phyloP scores from a whole-genome alignment of 92 coral and sea anemone species.

The Metridium senile region DNA sequence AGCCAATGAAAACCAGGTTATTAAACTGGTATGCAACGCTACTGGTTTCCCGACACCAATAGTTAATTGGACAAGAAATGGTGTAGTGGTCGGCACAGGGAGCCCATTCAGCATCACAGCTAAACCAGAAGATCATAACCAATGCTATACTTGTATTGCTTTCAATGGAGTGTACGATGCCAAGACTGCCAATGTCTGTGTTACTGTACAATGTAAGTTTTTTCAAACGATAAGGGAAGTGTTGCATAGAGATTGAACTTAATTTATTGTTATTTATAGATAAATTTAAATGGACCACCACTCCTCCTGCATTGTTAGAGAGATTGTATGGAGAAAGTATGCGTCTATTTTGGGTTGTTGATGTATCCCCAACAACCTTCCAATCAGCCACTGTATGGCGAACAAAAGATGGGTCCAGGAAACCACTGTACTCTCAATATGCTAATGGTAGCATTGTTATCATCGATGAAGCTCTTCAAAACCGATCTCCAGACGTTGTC shows the following conservation, averaged over 20 bases:
- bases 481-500: neutral
- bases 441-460: neutral
- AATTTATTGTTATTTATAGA: neutral
- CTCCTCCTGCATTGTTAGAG: neutral
- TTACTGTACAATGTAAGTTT: constrained; percentile 33
- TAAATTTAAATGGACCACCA: neutral
- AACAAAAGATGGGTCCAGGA: neutral
- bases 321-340: neutral
- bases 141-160: constrained; percentile 20
- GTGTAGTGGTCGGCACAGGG: constrained; percentile 11
- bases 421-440: neutral
- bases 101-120: neutral
- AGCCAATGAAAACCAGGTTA: neutral
- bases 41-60: constrained; percentile 40
- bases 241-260: too few species aligned
- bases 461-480: neutral
- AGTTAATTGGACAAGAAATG: constrained; percentile 48
- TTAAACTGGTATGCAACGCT: constrained; percentile 1
- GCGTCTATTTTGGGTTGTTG: neutral
- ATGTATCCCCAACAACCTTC: neutral
- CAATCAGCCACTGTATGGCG: constrained; percentile 7
- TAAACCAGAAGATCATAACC: neutral
- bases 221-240: neutral
- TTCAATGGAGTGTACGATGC: constrained; percentile 14
- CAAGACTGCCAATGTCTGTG: constrained; percentile 20